phyloP scores from a whole-genome alignment of 2,797 vertebrate genomes.

The Ctenopoma kingsleyae region DNA sequence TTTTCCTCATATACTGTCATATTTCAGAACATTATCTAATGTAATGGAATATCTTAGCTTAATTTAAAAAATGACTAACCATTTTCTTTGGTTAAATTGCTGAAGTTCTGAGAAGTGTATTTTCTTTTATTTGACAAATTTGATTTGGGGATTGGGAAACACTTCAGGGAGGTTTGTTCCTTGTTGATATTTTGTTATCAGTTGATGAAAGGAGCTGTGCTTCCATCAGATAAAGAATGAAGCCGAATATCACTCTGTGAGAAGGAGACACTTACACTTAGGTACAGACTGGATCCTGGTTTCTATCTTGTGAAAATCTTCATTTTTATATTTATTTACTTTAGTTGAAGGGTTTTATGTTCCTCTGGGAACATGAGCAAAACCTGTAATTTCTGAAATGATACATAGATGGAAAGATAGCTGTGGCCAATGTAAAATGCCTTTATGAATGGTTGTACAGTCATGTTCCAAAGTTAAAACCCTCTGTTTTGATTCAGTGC shows the following conservation, averaged over 20 bases:
- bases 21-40: no score
- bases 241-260: background rate
- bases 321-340: background rate
- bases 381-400: background rate
- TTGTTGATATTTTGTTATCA: slow-evolving; percentile 2
- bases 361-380: background rate
- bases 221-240: slow-evolving; percentile 1
- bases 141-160: background rate
- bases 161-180: background rate
- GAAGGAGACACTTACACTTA: background rate
- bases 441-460: background rate
- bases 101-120: background rate
- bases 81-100: no score
- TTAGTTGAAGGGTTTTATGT: background rate
- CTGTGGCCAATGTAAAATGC: background rate
- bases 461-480: no score
- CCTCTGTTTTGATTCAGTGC: no score
- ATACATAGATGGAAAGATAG: background rate
- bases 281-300: background rate
- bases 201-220: background rate
- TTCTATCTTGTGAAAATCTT: background rate
- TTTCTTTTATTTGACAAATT: slow-evolving; percentile 1
- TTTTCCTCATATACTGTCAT: no score
- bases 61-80: no score
- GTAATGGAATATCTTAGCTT: no score